Evolutionary conservation across 2,113 vertebrate species (phyloP), one percentile per base, ranked within the genome.

Genomic region (Mixornis gularis): DNA sequence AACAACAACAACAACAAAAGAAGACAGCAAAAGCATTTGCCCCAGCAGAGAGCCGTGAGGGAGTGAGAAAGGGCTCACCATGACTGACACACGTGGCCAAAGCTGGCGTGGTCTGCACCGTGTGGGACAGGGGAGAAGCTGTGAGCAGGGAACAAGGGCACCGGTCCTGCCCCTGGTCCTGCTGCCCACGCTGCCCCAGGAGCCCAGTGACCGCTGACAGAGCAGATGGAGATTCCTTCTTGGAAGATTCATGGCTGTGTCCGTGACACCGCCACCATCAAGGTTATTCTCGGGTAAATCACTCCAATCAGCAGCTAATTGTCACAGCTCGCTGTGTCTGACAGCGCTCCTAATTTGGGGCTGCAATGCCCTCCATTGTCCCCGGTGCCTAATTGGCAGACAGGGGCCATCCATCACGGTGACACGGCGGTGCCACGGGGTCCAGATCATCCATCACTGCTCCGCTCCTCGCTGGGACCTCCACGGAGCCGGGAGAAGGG

Each of bases 371-470:
- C 87, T 29, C 48, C n/a, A 4, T 51, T 78, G 55, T 87, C 49
- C 77, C 87, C 41, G 72, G 74, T 62, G 51, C 65, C 93, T 85
- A 66, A 92, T 79, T 95, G 95, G 88, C 73, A 93, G 92, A 79
- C 38, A 74, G 91, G 51, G 94, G 70, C 58, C 65, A 85, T 96
- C 78, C 83, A 93, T 97, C 93, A 93, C 22, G 3, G 69, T 93
- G 96, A 89, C 63, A 30, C 48, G 38, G 17, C 20, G 8, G 22
- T 51, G 88, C 24, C 70, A 49, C 51, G 59, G 60, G 93, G 30
- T 60, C 56, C 7, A 60, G 74, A 40, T 12, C 46, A 87, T 90
- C 85, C 93, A 94, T 95, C 95, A 90, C 76, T 12, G 48, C 63
- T 1, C 36, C 0, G 18, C n/a, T n/a, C 16, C 86, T 36, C 27